These are phyloP conservation scores for Microcebus griseorufus DNA, from an alignment of 2,113 vertebrate genomes.

Conservation along the genomic window DNA sequence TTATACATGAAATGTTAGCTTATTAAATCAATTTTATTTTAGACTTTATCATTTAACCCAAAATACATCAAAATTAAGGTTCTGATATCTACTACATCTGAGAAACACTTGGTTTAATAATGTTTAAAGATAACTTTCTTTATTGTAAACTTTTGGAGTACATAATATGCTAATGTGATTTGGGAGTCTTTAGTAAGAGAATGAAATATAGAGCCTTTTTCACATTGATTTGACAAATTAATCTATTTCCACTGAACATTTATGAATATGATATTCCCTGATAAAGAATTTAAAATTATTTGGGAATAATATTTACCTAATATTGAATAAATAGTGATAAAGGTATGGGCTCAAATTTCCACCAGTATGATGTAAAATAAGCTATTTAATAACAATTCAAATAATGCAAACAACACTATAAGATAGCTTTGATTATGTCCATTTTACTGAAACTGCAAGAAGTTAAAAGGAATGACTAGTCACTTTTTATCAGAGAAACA, in stretches of 20 bases:
- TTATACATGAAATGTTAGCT: neutral
- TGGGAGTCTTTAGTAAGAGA: neutral
- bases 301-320: neutral
- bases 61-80: neutral
- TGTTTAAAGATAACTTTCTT: neutral
- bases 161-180: accelerated
- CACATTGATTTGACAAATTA: neutral
- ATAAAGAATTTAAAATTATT: neutral
- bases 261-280: neutral
- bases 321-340: neutral
- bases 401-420: neutral
- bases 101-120: neutral
- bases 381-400: neutral
- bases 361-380: neutral
- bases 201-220: neutral
- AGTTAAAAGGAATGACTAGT: neutral
- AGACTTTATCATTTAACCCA: neutral
- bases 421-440: neutral
- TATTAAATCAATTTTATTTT: neutral
- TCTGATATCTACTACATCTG: neutral
- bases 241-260: neutral
- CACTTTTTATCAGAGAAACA: neutral
- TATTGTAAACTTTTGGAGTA: neutral
- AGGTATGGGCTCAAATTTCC: neutral
- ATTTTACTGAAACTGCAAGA: neutral